phyloP scores from a whole-genome alignment of 1,140 invertebrate species.

The Bombus confusus region DNA sequence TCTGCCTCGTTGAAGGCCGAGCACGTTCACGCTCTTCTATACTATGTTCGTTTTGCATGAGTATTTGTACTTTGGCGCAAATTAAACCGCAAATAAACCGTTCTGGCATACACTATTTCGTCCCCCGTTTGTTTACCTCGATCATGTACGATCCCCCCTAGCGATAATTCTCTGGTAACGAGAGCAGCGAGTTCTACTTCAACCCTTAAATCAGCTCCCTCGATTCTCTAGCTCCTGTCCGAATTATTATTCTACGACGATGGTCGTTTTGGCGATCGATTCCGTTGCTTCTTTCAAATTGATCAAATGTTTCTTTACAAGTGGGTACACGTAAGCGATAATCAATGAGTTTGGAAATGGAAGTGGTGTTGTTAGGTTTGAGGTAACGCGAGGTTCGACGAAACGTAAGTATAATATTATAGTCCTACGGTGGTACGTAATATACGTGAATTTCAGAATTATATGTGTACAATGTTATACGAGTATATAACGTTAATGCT shows the following conservation, averaged over 20 bases:
- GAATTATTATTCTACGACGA: too few species aligned
- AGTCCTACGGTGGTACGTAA: too few species aligned
- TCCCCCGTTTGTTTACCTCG: constrained; percentile 30
- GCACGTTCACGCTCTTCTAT: constrained; percentile 30
- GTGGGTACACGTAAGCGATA: neutral
- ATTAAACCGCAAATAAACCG: constrained; percentile 51
- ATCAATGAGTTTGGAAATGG: neutral
- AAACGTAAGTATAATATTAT: too few species aligned
- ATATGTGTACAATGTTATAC: too few species aligned
- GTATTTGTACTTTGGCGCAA: constrained; percentile 44
- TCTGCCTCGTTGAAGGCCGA: constrained; percentile 10
- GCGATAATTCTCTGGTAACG: constrained; percentile 23
- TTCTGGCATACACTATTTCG: constrained; percentile 12
- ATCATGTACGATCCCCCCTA: neutral
- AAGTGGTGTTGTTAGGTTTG: too few species aligned
- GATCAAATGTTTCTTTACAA: neutral
- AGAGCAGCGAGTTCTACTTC: constrained; percentile 14
- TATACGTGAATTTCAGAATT: too few species aligned
- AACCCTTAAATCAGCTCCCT: constrained; percentile 11
- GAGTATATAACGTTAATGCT: too few species aligned
- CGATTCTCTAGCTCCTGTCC: neutral
- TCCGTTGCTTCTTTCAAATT: neutral
- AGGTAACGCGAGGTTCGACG: too few species aligned
- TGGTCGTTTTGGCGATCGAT: neutral
- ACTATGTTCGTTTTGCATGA: constrained; percentile 43